Base-by-base conservation (phyloP, 2,888 invertebrate genomes). In the Lasioglossum marginatum region DNA sequence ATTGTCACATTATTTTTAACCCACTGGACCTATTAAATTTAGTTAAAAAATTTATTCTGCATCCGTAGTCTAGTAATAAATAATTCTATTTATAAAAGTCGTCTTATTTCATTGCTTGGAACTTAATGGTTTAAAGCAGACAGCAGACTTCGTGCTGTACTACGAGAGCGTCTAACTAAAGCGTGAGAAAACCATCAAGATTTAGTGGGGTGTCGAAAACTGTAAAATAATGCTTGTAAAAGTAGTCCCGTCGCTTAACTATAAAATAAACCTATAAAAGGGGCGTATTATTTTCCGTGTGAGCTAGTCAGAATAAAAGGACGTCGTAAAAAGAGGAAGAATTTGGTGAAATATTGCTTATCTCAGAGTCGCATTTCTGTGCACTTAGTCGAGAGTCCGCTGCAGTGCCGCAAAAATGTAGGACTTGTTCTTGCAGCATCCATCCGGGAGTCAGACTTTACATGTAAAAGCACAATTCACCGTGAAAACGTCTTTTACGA, bases 391-490 rank as follows among this genome's bases (percentile, higher is more conserved):
- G 48, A 34, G 34, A 48, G 77, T 40, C 52, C 34, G 48, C 37
- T 40, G 71, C 45, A 57, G n/a, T 40, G 37, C 45, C 81, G 70
- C 45, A 31, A 48, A 72, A 71, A 78, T 70, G 74, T 78, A 77
- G 63, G 74, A 60, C 48, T 52, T 37, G 57, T 43, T 70, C 70
- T 8, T 43, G 83, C 34, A 14, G 27, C 74, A 77, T 82, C 45
- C 60, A 77, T 68, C 66, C 23, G 10, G 57, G 60, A 43, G 71
- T 45, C 70, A 68, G 71, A 63, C 71, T 23, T 75, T 78, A 80
- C 72, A 87, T 75, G 87, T 83, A 87, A 82, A 87, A 83, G 87
- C 81, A 87, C 87, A 83, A 87, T 87, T 87, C 87, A 87, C 87
- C 87, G 87, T 83, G 87, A 87, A 83, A 83, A 87, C 77, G 87